Evolutionary conservation across 2,113 vertebrate species (phyloP).

Genomic region (Spheniscus mendiculus): DNA sequence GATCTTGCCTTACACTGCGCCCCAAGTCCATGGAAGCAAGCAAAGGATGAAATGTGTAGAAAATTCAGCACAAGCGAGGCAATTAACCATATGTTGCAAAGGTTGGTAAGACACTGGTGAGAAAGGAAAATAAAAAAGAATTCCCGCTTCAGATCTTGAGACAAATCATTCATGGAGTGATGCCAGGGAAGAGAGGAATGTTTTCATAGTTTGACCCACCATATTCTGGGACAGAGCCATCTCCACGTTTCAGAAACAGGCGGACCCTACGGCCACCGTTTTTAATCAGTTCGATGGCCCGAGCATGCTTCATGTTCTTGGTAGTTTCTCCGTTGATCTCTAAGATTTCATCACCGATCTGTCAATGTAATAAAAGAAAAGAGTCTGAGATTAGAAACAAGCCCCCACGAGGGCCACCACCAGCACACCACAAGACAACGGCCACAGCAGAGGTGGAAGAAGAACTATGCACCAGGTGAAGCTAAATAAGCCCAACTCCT

Average conservation of each 20-base stretch:
- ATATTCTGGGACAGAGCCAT: constrained; percentile 99
- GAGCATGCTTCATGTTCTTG: constrained; percentile 98
- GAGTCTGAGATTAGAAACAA: neutral
- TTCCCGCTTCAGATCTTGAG: constrained; percentile 82
- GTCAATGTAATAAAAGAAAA: neutral
- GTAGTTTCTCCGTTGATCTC: constrained; percentile 99
- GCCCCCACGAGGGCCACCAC: rapidly evolving
- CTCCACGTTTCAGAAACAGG: constrained; percentile 96
- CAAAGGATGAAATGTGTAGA: constrained; percentile 83
- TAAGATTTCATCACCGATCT: constrained; percentile 98
- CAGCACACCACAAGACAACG: neutral
- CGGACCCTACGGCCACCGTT: constrained; percentile 92
- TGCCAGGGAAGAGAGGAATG: constrained; percentile 97
- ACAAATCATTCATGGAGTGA: constrained; percentile 93
- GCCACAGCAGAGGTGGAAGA: neutral
- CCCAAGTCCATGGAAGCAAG: constrained; percentile 83
- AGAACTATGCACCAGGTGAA: neutral
- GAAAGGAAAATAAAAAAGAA: constrained; percentile 79
- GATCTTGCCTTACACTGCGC: constrained; percentile 77
- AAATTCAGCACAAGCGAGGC: constrained; percentile 84
- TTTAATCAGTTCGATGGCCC: constrained; percentile 99
- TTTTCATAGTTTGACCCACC: constrained; percentile 99
- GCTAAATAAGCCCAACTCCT: neutral
- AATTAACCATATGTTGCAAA: constrained; percentile 82
- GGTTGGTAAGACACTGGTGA: constrained; percentile 86